Percentiles rank a stretch among this genome's conserved stretches.
phyloP scores from a whole-genome alignment of 2,113 vertebrate genomes.

The Rhinopomastus cyanomelas region DNA sequence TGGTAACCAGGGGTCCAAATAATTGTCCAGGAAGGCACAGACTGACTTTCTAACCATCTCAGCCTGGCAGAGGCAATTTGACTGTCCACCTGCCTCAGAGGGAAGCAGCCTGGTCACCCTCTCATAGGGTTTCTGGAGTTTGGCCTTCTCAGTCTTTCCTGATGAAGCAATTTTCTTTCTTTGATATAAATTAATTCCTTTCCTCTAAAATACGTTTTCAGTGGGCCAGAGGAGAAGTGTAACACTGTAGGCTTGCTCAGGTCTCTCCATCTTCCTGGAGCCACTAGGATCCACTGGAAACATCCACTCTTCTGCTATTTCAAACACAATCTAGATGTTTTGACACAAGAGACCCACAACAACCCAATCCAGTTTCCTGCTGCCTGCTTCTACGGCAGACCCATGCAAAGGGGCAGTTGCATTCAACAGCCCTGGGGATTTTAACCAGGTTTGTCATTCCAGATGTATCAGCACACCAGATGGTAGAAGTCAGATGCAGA shows the following conservation, averaged over 20 bases:
- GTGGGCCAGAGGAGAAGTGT: neutral
- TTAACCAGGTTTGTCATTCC: conserved; percentile 6
- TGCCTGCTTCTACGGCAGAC: neutral
- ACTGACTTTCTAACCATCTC: neutral
- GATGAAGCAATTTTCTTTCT: neutral
- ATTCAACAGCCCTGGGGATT: neutral
- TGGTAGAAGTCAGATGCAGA: neutral
- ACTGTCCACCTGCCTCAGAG: neutral
- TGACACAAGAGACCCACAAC: neutral
- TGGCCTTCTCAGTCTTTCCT: neutral
- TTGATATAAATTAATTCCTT: neutral
- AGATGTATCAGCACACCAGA: neutral
- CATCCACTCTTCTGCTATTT: neutral
- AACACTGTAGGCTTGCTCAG: neutral
- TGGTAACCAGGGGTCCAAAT: neutral
- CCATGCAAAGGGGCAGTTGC: neutral
- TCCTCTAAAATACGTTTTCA: neutral
- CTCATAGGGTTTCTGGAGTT: neutral
- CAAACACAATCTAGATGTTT: neutral
- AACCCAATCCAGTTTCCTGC: neutral
- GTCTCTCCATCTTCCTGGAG: neutral
- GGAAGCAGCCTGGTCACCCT: neutral
- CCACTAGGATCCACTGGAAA: neutral
- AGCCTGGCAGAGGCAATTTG: neutral
- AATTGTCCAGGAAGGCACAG: neutral